phyloP scores from a whole-genome alignment of 2,888 invertebrate genomes.

The Colletes collaris region DNA sequence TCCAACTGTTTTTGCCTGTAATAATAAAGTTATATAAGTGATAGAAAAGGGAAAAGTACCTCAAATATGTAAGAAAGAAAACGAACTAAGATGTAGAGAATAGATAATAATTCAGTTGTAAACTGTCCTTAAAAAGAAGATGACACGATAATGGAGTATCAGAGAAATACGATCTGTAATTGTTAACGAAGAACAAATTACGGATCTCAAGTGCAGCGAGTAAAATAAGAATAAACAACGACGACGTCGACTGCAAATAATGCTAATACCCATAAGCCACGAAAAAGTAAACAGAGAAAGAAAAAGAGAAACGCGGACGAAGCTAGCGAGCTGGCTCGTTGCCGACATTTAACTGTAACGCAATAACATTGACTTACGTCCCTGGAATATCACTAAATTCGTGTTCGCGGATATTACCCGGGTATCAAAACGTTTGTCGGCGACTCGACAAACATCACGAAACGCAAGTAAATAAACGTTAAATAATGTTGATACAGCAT shows the following conservation, averaged over 20 bases:
- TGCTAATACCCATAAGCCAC: background rate
- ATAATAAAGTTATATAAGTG: too few relatives aligned
- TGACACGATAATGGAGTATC: too few relatives aligned
- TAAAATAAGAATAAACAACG: too few relatives aligned
- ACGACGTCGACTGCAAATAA: background rate
- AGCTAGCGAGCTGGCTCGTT: background rate
- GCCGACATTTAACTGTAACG: slow-evolving; percentile 10
- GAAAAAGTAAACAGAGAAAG: background rate
- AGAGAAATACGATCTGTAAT: too few relatives aligned
- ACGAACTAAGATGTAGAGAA: too few relatives aligned
- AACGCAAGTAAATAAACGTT: slow-evolving; percentile 33
- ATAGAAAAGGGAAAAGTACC: too few relatives aligned
- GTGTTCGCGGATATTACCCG: slow-evolving; percentile 32
- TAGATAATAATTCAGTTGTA: too few relatives aligned
- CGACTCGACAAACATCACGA: slow-evolving; percentile 37
- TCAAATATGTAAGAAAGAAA: too few relatives aligned
- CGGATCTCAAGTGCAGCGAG: too few relatives aligned
- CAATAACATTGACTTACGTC: slow-evolving; percentile 46
- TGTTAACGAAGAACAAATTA: too few relatives aligned
- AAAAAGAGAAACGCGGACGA: background rate
- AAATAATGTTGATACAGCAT: slow-evolving; percentile 27
- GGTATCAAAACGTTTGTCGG: slow-evolving; percentile 47
- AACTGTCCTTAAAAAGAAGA: too few relatives aligned
- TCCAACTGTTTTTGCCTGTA: too few relatives aligned
- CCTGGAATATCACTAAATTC: slow-evolving; percentile 34